A percentile compares a stretch with the other conserved stretches of the same genome.
Conservation (phyloP, 2,113 vertebrate genomes). For the Colaptes auratus region DNA sequence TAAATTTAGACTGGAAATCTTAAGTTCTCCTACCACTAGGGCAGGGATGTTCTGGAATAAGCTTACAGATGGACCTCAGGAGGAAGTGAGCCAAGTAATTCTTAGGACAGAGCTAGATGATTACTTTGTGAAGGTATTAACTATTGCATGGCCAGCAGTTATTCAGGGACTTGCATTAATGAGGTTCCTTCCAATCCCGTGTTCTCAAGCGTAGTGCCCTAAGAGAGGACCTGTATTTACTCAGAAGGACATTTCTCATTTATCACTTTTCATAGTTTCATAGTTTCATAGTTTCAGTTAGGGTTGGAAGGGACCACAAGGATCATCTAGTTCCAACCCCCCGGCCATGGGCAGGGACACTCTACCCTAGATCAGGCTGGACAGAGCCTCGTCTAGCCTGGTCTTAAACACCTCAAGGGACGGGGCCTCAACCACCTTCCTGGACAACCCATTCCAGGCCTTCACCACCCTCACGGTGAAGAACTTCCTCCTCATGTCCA, state of each 20-base stretch:
- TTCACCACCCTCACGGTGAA: no score
- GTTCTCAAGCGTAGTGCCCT: not conserved
- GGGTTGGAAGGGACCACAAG: no score
- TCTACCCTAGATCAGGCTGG: no score
- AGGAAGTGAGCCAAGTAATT: not conserved
- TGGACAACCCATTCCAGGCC: no score
- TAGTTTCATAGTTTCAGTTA: no score
- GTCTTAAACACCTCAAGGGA: no score
- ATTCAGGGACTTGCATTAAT: not conserved
- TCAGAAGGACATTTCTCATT: not conserved
- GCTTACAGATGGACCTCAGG: not conserved
- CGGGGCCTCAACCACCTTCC: no score
- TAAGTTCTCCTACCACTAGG: not conserved
- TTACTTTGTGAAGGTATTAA: not conserved
- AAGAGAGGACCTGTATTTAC: not conserved
- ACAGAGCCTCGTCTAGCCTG: no score
- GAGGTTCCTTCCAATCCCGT: not conserved
- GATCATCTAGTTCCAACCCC: no score
- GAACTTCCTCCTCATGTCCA: no score
- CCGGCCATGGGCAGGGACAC: no score
- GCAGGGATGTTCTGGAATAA: not conserved
- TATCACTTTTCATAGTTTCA: not conserved
- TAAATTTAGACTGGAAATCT: slow-evolving; percentile 16
- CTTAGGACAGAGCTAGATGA: not conserved
- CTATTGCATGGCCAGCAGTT: not conserved